These are phyloP conservation scores for Saccopteryx leptura DNA, from an alignment of 2,113 vertebrate genomes.

Conservation along the genomic window DNA sequence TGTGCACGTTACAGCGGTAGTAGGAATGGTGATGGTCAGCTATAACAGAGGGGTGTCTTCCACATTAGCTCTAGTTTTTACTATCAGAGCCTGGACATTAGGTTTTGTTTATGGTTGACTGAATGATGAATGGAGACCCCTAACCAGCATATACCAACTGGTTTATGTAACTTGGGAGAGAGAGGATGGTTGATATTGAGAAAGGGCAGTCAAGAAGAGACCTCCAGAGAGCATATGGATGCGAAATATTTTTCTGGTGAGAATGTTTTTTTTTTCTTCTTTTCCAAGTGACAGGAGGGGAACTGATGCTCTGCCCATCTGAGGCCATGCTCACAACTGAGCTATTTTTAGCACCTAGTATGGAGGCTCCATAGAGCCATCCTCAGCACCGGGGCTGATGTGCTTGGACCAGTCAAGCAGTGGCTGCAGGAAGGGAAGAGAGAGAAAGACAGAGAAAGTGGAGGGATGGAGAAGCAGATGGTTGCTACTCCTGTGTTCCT, in stretches of 20 bases:
- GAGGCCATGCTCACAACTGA: too few species aligned
- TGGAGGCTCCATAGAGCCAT: too few species aligned
- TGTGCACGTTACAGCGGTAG: background rate
- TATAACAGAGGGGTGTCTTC: background rate
- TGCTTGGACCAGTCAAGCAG: too few species aligned
- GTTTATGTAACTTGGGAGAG: background rate
- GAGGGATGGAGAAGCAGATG: too few species aligned
- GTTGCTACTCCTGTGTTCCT: too few species aligned
- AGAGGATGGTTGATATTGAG: background rate
- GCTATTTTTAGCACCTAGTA: too few species aligned
- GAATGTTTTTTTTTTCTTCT: too few species aligned
- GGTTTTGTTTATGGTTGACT: background rate
- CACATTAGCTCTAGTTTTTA: background rate
- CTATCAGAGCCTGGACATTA: background rate
- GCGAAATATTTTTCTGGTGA: slow-evolving; percentile 44
- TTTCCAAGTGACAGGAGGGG: too few species aligned
- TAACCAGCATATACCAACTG: background rate
- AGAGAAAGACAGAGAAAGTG: too few species aligned
- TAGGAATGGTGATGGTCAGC: background rate
- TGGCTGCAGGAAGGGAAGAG: too few species aligned
- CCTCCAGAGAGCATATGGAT: background rate
- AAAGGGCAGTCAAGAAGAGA: background rate
- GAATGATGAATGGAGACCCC: background rate
- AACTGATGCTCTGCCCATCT: too few species aligned
- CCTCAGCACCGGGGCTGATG: too few species aligned